Evolutionary conservation across 2,113 vertebrate genomes (phyloP), one percentile per base, ranked within the genome.

Genomic region (Alexandromys fortis): DNA sequence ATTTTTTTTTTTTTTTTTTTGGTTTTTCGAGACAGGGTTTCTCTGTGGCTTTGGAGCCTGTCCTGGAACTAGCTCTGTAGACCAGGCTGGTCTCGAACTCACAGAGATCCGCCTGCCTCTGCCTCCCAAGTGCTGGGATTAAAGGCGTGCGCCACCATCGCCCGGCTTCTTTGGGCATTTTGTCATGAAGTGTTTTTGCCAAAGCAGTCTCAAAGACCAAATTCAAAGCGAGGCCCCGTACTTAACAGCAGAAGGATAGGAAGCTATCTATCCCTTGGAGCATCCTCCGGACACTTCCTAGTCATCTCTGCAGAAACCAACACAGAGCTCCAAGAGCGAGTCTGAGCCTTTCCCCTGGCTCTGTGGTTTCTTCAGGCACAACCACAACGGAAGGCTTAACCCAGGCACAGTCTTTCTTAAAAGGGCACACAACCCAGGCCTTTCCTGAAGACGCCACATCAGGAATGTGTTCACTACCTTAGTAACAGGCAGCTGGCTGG

Each of bases 351-450:
- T 94, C 38, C 86, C 76, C 93, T 89, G 91, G 92, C 88, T 92
- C 94, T 91, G 89, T 67, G 86, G 83, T 92, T 96, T 91, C 94
- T 96, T 95, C 95, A 88, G 8, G 16, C 81, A 94, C 90, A 97
- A 95, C 92, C 90, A 97, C 97, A 96, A 93, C 58, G 68, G 55
- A 61, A 96, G 88, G 94, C 94, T 96, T 95, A 96, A 77, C 67
- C 68, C 4, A 0, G 49, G 49, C 94, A 91, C 2, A 0, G 26
- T 28, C 94, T 95, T 93, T 96, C 77, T 97, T 77, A 83, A 94
- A 95, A 97, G 95, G 91, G 92, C 96, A 92, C 91, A 87, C 21
- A 89, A 81, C 87, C 87, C 21, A 8, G 73, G 82, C 63, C 77
- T 91, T 89, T 96, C 95, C 89, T 97, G 63, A 94, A 96, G 94